Percentiles rank a stretch among this genome's conserved stretches.
phyloP scores from a whole-genome alignment of 2,888 invertebrate species.

The Caenorhabditis drosophilae region DNA sequence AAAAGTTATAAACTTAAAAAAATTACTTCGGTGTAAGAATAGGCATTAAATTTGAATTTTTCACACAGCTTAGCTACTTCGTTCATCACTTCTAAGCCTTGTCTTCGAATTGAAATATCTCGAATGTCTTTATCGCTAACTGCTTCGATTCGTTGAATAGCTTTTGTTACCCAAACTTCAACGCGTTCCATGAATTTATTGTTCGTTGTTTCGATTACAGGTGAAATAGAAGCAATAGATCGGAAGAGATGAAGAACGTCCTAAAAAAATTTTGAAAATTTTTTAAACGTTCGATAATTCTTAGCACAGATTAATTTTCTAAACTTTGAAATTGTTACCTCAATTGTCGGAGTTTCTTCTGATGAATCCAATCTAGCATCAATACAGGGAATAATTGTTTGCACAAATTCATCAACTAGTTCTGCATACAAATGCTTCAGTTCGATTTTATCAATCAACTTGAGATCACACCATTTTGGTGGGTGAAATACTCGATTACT shows the following conservation, averaged over 20 bases:
- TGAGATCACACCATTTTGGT: neutral
- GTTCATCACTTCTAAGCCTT: constrained; percentile 21
- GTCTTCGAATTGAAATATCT: constrained; percentile 17
- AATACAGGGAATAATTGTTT: constrained; percentile 6
- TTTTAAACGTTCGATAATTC: too few species aligned
- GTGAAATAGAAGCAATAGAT: constrained; percentile 13
- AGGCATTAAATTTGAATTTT: constrained; percentile 6
- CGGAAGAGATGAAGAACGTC: constrained; percentile 16
- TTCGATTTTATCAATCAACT: constrained; percentile 4
- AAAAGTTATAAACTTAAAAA: too few species aligned
- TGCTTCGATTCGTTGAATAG: constrained; percentile 16
- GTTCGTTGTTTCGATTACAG: constrained; percentile 7
- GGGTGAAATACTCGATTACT: constrained; percentile 2
- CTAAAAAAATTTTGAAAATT: too few species aligned
- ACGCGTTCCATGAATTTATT: constrained; percentile 13
- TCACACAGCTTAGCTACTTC: constrained; percentile 28
- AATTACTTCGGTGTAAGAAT: neutral
- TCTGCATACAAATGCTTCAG: neutral
- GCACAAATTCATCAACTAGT: constrained; percentile 6
- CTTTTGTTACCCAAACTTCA: constrained; percentile 14
- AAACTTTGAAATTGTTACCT: too few species aligned
- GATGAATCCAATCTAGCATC: neutral
- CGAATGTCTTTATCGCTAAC: constrained; percentile 32
- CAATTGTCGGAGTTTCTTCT: constrained; percentile 1
- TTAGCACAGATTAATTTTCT: too few species aligned